phyloP scores from a whole-genome alignment of 2,797 vertebrate genomes.

The Etheostoma nigrum region DNA sequence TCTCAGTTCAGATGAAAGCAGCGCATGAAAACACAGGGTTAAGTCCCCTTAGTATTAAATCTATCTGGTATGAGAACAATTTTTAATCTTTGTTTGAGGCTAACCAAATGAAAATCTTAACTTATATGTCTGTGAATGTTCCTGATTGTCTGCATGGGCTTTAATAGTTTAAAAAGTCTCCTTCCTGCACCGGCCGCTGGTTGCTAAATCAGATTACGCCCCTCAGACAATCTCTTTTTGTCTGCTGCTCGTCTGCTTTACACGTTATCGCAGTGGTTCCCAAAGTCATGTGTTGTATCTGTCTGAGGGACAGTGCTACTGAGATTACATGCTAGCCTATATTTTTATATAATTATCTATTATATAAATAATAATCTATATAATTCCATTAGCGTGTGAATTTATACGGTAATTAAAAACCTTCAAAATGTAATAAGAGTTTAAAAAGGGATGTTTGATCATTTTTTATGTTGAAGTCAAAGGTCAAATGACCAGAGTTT shows the following conservation, averaged over 20 bases:
- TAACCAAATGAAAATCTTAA: slow-evolving; percentile 75
- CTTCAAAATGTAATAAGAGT: no score
- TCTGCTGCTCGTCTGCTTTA: slow-evolving; percentile 70
- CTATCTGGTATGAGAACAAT: slow-evolving; percentile 74
- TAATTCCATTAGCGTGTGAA: no score
- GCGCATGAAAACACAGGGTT: slow-evolving; percentile 39
- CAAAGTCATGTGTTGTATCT: slow-evolving; percentile 78
- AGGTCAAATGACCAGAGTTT: no score
- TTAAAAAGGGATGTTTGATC: no score
- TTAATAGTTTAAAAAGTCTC: slow-evolving; percentile 72
- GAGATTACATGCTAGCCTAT: no score
- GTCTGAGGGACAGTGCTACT: no score
- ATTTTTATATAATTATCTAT: no score
- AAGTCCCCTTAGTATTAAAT: slow-evolving; percentile 51
- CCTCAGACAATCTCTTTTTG: slow-evolving; percentile 78
- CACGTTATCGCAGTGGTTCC: slow-evolving; percentile 77
- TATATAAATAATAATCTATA: no score
- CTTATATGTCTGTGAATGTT: slow-evolving; percentile 77
- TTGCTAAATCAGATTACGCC: slow-evolving; percentile 82
- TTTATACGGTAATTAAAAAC: no score
- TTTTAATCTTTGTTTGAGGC: slow-evolving; percentile 62
- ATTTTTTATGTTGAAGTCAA: no score
- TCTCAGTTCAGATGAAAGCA: slow-evolving; percentile 44
- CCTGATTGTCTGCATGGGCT: slow-evolving; percentile 75
- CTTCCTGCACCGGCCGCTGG: slow-evolving; percentile 67